Conservation (phyloP, 1,140 invertebrate genomes). For the Armadillidium nasatum region DNA sequence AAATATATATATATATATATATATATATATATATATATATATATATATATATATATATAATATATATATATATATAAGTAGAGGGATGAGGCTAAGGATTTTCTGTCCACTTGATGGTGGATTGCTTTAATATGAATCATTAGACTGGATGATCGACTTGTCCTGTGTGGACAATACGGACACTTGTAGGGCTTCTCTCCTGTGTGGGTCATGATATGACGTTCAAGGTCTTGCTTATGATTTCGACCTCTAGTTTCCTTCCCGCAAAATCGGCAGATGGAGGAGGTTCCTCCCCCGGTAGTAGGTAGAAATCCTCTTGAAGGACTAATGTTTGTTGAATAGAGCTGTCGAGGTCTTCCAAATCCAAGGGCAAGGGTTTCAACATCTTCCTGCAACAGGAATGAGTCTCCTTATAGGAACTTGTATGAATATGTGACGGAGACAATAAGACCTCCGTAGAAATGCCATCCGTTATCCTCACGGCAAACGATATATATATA, state of each 20-base stretch:
- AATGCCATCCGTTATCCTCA: too few relatives aligned
- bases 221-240: constrained; percentile 45
- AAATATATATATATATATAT: constrained; percentile 25
- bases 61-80: not conserved
- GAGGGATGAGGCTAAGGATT: not conserved
- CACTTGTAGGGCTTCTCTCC: constrained; percentile 49
- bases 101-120: not conserved
- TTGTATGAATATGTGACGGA: too few relatives aligned
- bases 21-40: constrained; percentile 14
- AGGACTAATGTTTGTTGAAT: too few relatives aligned
- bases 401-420: too few relatives aligned
- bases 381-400: too few relatives aligned
- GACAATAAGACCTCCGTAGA: too few relatives aligned
- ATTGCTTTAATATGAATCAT: constrained; percentile 36
- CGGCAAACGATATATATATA: too few relatives aligned
- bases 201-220: constrained; percentile 46
- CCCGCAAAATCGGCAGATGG: constrained; percentile 18
- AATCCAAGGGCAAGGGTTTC: too few relatives aligned
- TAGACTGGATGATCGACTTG: constrained; percentile 44
- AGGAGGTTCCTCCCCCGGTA: too few relatives aligned
- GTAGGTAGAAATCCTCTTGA: too few relatives aligned
- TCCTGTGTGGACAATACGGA: constrained; percentile 50
- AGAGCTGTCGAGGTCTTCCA: too few relatives aligned
- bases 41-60: constrained; percentile 1
- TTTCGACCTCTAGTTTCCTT: constrained; percentile 28